These are phyloP conservation scores for Pangasius krempfi DNA, from an alignment of 2,797 vertebrate species.

Conservation along the genomic window DNA sequence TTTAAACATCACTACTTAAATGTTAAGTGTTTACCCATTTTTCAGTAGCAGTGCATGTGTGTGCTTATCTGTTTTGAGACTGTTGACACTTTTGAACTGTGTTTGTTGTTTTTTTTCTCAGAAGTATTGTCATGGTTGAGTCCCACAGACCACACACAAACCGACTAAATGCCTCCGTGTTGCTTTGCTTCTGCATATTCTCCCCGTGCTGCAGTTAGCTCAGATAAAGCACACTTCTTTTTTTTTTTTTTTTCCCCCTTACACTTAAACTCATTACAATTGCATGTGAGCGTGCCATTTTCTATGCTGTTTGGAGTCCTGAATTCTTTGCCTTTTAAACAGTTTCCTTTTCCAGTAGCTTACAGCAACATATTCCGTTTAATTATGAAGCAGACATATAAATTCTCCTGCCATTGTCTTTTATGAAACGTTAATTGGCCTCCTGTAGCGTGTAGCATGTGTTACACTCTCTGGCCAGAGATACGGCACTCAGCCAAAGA, in stretches of 20 bases:
- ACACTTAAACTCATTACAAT: not conserved
- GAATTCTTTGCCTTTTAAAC: not conserved
- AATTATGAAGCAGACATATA: not conserved
- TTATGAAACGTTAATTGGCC: constrained; percentile 28
- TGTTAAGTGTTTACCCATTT: not conserved
- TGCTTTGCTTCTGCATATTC: constrained; percentile 6
- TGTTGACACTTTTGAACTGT: not conserved
- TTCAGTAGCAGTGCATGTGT: not conserved
- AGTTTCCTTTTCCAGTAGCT: not conserved
- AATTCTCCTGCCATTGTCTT: constrained; percentile 7
- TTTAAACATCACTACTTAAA: not conserved
- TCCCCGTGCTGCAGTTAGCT: constrained; percentile 14
- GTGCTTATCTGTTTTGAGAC: not conserved
- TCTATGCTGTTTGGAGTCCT: not conserved
- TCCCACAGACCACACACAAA: constrained; percentile 3
- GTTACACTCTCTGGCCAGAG: not conserved
- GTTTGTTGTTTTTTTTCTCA: not conserved
- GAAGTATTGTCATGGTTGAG: constrained; percentile 9
- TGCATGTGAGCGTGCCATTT: not conserved
- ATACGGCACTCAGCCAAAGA: not conserved
- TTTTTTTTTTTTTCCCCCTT: not conserved
- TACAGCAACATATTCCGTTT: not conserved
- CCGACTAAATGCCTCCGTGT: not conserved
- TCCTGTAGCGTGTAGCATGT: not conserved
- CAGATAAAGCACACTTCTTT: constrained; percentile 15